These are phyloP conservation scores for Blastobasis lacticolella DNA, from an alignment of 2,888 invertebrate genomes.

Conservation along the genomic window DNA sequence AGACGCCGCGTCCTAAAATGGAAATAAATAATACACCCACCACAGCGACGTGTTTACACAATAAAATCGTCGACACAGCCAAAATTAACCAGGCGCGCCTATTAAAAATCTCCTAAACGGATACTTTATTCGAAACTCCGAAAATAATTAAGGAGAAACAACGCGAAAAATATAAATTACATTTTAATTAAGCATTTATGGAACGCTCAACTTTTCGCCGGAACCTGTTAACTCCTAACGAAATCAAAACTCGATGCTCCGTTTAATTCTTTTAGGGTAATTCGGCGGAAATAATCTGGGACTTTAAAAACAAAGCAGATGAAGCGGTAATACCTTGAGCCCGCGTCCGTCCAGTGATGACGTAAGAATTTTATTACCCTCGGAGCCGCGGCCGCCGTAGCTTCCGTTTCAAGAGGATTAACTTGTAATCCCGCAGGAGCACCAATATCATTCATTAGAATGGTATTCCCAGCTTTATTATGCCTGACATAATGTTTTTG, in stretches of 20 bases:
- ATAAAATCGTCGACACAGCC: too few relatives aligned
- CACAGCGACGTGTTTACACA: too few relatives aligned
- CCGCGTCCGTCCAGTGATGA: conserved; percentile 40
- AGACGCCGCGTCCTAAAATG: too few relatives aligned
- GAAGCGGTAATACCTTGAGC: conserved; percentile 47
- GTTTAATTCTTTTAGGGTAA: conserved; percentile 18
- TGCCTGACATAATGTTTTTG: conserved; percentile 38
- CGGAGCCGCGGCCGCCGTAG: conserved; percentile 25
- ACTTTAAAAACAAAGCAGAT: conserved; percentile 39
- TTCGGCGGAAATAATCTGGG: conserved; percentile 32
- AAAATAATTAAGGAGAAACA: too few relatives aligned
- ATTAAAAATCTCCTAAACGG: too few relatives aligned
- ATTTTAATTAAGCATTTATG: too few relatives aligned
- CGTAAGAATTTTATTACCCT: conserved; percentile 63
- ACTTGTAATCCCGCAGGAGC: conserved; percentile 66
- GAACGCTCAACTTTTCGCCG: too few relatives aligned
- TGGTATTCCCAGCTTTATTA: conserved; percentile 62
- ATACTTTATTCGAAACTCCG: too few relatives aligned
- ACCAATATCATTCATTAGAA: conserved; percentile 66
- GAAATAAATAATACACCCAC: too few relatives aligned
- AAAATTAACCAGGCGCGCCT: too few relatives aligned
- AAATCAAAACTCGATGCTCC: conserved; percentile 17
- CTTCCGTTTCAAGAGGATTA: conserved; percentile 66
- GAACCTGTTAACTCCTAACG: background rate
- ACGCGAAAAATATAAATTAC: too few relatives aligned